phyloP scores from a whole-genome alignment of 2,113 vertebrate species.

The Vidua macroura region DNA sequence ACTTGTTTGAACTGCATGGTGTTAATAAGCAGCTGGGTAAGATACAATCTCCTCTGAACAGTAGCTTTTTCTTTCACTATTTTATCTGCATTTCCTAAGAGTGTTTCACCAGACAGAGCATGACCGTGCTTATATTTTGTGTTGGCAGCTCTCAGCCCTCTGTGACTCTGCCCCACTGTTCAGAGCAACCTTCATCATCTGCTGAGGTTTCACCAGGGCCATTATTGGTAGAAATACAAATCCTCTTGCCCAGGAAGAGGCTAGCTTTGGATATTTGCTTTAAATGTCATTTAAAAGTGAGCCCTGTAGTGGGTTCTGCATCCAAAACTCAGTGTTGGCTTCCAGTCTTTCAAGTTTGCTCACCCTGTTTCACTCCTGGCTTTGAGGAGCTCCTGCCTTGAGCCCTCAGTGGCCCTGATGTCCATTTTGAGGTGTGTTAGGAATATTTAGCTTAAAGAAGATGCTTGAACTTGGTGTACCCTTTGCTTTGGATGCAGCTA shows the following conservation, averaged over 20 bases:
- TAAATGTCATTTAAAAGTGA: not conserved
- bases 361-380: not conserved
- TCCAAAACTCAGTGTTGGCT: not conserved
- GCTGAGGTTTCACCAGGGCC: not conserved
- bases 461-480: not conserved
- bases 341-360: not conserved
- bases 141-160: not conserved
- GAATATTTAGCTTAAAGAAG: not conserved
- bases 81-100: not conserved
- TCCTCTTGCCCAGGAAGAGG: not conserved
- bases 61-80: not conserved
- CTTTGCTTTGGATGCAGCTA: not conserved
- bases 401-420: not conserved
- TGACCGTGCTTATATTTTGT: not conserved
- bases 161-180: not conserved
- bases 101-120: not conserved
- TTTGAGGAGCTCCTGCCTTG: not conserved
- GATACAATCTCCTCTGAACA: not conserved
- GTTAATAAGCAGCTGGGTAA: not conserved
- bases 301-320: not conserved
- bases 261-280: not conserved
- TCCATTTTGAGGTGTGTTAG: not conserved
- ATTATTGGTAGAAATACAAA: not conserved
- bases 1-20: not conserved
- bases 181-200: not conserved